A percentile compares a stretch with the other conserved stretches of the same genome.
These are phyloP conservation scores for Sminthopsis crassicaudata DNA, from an alignment of 2,113 vertebrate species.

Conservation along the genomic window DNA sequence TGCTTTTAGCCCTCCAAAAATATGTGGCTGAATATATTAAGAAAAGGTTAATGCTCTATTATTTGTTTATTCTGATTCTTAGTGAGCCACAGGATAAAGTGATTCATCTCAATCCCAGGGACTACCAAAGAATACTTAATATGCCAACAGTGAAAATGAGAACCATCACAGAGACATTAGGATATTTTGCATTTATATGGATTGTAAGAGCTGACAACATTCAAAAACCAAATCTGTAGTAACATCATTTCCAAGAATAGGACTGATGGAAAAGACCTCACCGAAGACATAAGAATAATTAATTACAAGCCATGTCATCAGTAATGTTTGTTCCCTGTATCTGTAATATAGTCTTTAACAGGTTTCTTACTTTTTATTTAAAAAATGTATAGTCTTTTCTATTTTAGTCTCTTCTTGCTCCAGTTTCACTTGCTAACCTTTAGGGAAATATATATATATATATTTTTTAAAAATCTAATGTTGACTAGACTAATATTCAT, in stretches of 20 bases:
- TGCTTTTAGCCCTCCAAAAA: neutral
- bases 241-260: neutral
- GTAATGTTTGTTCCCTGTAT: neutral
- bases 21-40: neutral
- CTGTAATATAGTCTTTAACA: neutral
- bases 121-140: neutral
- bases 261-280: neutral
- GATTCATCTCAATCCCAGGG: slow-evolving; percentile 11
- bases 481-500: neutral
- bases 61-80: neutral
- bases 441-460: neutral
- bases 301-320: neutral
- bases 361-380: neutral
- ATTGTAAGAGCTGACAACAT: neutral
- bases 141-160: neutral
- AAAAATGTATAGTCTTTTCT: neutral
- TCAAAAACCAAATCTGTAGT: neutral
- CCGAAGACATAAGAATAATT: neutral
- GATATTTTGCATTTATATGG: neutral
- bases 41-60: neutral
- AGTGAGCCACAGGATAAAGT: neutral
- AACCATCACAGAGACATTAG: neutral
- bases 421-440: neutral
- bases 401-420: neutral
- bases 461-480: neutral